Base-by-base conservation (phyloP, 2,888 invertebrate species). In the Abscondita cerata region DNA sequence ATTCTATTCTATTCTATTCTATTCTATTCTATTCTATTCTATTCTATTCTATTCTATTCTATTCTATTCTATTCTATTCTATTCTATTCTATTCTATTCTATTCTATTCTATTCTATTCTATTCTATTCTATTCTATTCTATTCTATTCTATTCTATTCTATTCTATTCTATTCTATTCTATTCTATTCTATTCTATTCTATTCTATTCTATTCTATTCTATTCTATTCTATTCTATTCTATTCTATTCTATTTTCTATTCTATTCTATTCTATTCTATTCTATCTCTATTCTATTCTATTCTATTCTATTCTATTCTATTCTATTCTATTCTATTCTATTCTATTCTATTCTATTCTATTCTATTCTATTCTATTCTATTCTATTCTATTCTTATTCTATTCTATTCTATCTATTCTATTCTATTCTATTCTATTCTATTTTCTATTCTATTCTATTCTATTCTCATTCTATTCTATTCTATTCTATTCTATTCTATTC, bases 281-380 rank as follows among this genome's bases (percentile, higher is more conserved):
- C 44, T 44, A 44, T 44, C 16, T 44, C 44, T 44, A 44, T 44
- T 44, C 44, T 44, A 44, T 44, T 44, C 44, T 44, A 44, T 44
- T 44, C 44, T 44, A 44, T 44, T 44, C 44, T 44, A 44, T 44
- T 44, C 44, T 44, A 44, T 44, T 44, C 44, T 44, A 44, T 44
- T 44, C 44, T 44, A 44, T 44, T 44, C 44, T 44, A 15, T 44
- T 44, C 44, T 44, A 44, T 44, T 44, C 44, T 44, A 44, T 44
- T 44, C 44, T 44, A 44, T 44, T 44, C 44, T 44, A 44, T 44
- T 44, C 44, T 44, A 44, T 44, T 44, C 44, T 44, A 44, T 44
- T 44, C 44, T 44, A 44, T 44, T 44, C 44, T 44, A 15, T 44
- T 44, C 44, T 44, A 48, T 48, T 33, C 50, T 33, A 47, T 47